Evolutionary conservation across 2,113 vertebrate genomes (phyloP), one percentile per base, ranked within the genome.

Genomic region (Oplegnathus fasciatus): DNA sequence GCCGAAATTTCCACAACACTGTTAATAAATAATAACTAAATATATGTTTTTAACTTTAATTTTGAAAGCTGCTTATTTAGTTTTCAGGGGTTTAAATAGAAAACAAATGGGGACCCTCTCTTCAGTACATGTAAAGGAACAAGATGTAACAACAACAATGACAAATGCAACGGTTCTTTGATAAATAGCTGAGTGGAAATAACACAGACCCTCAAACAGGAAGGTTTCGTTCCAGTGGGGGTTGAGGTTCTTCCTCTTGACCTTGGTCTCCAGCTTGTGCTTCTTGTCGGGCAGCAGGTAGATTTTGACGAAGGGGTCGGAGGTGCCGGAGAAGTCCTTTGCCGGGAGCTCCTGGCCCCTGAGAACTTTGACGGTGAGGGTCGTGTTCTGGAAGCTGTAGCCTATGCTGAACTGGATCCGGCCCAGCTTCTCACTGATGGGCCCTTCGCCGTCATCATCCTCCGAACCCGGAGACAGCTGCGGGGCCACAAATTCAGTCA

Each of bases 151-250:
- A 18, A 74, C 6, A 76, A 80, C 34, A 80, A 30, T 34, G 9
- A 46, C 1, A 62, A 42, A 2, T 75, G 30, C 28, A 72, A 50
- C 9, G 62, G 6, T 14, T 73, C 32, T 72, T 65, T 28, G 3
- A 68, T 18, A 22, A n/a, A 52, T 4, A 22, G 34, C 32, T 65
- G 32, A 48, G 15, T 17, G 61, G 11, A 70, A 60, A 85, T 24
- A 40, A 48, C 65, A 89, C 89, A 93, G 82, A 98, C 98, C 98
- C 95, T 99, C 98, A 0, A 99, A 99, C 66, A 99, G 96, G 94
- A 99, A 99, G 68, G 98, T 99, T 95, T 99, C 98, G 0, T 99
- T 99, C 98, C 98, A 99, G 93, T 99, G 97, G 0, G 98, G 98
- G 87, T 99, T 99, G 83, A 99, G 96, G 95, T 99, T 99, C 96